Evolutionary conservation across 2,888 invertebrate genomes (phyloP), one percentile per base, ranked within the genome.

Genomic region (Neoitamus cyanurus): DNA sequence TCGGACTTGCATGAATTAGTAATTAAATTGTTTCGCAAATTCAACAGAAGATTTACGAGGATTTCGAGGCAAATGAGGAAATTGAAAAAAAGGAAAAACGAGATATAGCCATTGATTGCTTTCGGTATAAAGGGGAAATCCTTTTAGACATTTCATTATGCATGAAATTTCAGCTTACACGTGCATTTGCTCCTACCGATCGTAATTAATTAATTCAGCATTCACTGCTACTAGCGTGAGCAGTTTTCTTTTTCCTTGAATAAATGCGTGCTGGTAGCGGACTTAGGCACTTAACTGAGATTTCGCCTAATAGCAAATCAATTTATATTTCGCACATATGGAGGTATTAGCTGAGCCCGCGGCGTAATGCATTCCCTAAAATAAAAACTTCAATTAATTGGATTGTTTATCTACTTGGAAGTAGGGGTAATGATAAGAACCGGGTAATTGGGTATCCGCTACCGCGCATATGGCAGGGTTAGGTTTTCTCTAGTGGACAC

Each of bases 11-110:
- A 58, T 58, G 58, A 58, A 58, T 58, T 58, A 58, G 58, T 58
- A 58, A 58, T 58, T 58, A 58, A 58, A 58, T 58, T 58, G 58
- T 58, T 58, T 58, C 58, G 25, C 58, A 58, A 58, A 37, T 77
- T 28, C 30, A 77, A 13, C 42, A 42, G 20, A 20, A 37, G 58
- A 58, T 58, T 58, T 58, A 58, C 58, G 58, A 58, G 58, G 9
- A 6, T 20, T 25, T 25, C 58, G 9, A 58, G 58, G 9, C 0
- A 58, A 58, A 58, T 58, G 58, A 7, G 25, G 25, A 58, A 58
- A 58, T 58, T 58, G 58, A 58, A 58, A 58, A 58, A 48, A 58
- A 25, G 2, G 2, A 58, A 15, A n/a, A 15, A n/a, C 15, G 42
- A 42, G 7, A 15, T 58, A n/a, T 20, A 58, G 7, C 9, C 15